Evolutionary conservation across 2,888 invertebrate genomes (phyloP).

Genomic region (Caenorhabditis panamensis): DNA sequence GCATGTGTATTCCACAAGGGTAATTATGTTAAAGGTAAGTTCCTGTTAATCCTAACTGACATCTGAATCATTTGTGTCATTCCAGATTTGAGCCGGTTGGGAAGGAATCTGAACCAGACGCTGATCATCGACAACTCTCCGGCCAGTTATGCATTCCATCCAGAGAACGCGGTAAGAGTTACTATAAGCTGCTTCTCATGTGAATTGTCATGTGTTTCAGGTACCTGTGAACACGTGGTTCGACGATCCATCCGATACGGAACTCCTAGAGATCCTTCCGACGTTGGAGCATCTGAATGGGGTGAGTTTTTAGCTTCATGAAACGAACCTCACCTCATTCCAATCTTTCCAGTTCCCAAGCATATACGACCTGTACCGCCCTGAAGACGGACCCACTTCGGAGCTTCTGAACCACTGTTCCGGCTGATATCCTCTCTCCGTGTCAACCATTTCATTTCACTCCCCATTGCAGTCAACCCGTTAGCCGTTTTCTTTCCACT

Average conservation of each 20-base stretch:
- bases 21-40: slow-evolving; percentile 92
- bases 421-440: slow-evolving; percentile 20
- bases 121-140: slow-evolving; percentile 99
- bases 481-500: slow-evolving; percentile 6
- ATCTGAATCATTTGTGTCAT: slow-evolving; percentile 53
- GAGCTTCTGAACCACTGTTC: slow-evolving; percentile 54
- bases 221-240: slow-evolving; percentile 99
- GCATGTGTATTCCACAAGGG: slow-evolving; percentile 99
- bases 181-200: background rate
- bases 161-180: slow-evolving; percentile 97
- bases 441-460: background rate
- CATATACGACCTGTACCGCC: slow-evolving; percentile 51
- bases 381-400: slow-evolving; percentile 54
- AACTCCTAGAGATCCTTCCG: slow-evolving; percentile 96
- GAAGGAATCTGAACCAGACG: slow-evolving; percentile 95
- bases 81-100: slow-evolving; percentile 94
- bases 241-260: slow-evolving; percentile 97
- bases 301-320: slow-evolving; percentile 83
- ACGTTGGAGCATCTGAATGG: slow-evolving; percentile 97
- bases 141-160: slow-evolving; percentile 99
- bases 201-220: slow-evolving; percentile 82
- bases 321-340: background rate
- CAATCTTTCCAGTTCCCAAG: slow-evolving; percentile 42
- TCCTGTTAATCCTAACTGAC: too few species aligned
- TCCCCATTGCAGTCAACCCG: background rate